A percentile compares a stretch with the other conserved stretches of the same genome.
These are phyloP conservation scores for Cataglyphis altisquamis DNA, from an alignment of 2,888 invertebrate genomes.

Conservation along the genomic window DNA sequence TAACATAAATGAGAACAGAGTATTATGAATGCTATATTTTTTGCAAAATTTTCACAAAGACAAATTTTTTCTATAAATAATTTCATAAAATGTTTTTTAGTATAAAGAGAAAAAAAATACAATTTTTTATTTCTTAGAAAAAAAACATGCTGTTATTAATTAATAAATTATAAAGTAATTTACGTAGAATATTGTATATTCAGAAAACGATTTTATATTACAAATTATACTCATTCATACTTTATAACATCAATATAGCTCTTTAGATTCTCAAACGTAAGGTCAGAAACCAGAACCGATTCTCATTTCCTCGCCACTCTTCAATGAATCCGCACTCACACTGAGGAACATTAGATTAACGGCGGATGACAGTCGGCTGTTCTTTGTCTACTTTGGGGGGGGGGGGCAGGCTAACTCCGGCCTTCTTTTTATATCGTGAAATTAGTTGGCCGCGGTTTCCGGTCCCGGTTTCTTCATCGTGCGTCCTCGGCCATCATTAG, in stretches of 20 bases:
- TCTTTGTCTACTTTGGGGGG: constrained; percentile 73
- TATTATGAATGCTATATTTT: neutral
- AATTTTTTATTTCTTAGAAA: neutral
- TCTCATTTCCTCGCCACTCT: constrained; percentile 32
- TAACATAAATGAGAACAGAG: neutral
- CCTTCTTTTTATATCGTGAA: constrained; percentile 80
- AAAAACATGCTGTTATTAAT: neutral
- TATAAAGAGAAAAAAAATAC: neutral
- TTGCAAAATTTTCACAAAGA: neutral
- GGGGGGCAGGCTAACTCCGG: constrained; percentile 65
- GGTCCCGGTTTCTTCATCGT: constrained; percentile 76
- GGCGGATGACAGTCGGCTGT: constrained; percentile 76
- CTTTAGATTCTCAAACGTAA: neutral
- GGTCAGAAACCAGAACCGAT: constrained; percentile 22
- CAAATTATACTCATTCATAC: neutral
- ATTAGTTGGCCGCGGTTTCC: constrained; percentile 83
- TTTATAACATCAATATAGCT: neutral
- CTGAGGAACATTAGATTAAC: constrained; percentile 68
- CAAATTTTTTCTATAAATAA: neutral
- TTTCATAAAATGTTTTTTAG: neutral
- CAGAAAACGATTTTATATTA: neutral
- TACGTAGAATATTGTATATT: neutral
- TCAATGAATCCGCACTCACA: constrained; percentile 58
- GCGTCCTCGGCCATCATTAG: constrained; percentile 76
- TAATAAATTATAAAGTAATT: neutral